Conservation (phyloP, 1,140 invertebrate species). For the Steinernema khuongi region DNA sequence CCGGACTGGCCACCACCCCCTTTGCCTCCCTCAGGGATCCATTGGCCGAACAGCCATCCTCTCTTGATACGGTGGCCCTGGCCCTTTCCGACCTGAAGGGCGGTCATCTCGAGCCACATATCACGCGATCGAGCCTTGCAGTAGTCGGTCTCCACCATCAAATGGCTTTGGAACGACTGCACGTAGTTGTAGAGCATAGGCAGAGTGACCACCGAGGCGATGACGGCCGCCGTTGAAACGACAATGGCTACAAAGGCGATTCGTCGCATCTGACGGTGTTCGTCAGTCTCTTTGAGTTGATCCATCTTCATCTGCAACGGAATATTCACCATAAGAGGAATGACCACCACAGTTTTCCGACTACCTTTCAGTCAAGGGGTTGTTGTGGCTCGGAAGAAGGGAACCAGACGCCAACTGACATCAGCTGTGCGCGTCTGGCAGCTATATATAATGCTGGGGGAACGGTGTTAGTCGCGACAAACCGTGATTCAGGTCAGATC, state of each 20-base stretch:
- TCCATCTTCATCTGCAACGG: constrained; percentile 24
- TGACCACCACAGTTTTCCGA: background rate
- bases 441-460: background rate
- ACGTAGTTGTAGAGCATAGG: constrained; percentile 58
- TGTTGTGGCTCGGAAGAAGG: background rate
- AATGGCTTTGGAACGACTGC: constrained; percentile 53
- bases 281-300: constrained; percentile 37
- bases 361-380: background rate
- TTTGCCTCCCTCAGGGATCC: constrained; percentile 28
- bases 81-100: constrained; percentile 58
- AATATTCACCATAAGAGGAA: background rate
- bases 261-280: constrained; percentile 49
- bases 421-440: background rate
- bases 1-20: constrained; percentile 42
- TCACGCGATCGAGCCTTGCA: constrained; percentile 55
- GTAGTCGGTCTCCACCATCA: constrained; percentile 53
- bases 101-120: constrained; percentile 56
- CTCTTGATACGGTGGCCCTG: constrained; percentile 50
- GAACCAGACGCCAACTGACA: constrained; percentile 13
- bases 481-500: background rate
- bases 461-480: background rate
- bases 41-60: constrained; percentile 28
- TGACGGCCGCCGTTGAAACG: constrained; percentile 41
- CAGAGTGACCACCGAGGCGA: constrained; percentile 47
- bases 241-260: constrained; percentile 48